A percentile compares a stretch with the other conserved stretches of the same genome.
phyloP scores from a whole-genome alignment of 1,140 invertebrate genomes.

The Leptinotarsa undecemlineata region DNA sequence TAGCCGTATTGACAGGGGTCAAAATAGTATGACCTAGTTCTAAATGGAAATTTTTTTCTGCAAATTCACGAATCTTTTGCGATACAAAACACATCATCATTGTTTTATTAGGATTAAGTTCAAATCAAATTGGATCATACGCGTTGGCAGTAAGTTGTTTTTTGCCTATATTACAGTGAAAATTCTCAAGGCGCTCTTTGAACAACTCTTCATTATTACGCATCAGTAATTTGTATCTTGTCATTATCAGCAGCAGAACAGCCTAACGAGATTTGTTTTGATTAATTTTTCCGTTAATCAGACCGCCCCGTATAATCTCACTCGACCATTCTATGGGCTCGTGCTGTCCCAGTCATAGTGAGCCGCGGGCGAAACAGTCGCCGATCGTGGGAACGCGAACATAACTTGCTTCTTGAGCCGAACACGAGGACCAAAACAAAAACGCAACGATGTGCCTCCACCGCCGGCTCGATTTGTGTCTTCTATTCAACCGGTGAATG shows the following conservation, averaged over 20 bases:
- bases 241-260: background rate
- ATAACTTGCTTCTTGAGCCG: constrained; percentile 30
- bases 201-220: too few species aligned
- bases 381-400: constrained; percentile 42
- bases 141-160: too few species aligned
- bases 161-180: too few species aligned
- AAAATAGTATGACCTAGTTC: too few species aligned
- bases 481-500: constrained; percentile 24
- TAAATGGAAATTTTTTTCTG: too few species aligned
- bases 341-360: constrained; percentile 35
- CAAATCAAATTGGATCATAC: too few species aligned
- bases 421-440: constrained; percentile 35
- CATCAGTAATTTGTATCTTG: too few species aligned
- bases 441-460: constrained; percentile 31
- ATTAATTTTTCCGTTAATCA: background rate
- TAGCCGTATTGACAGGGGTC: too few species aligned
- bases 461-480: constrained; percentile 19
- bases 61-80: too few species aligned
- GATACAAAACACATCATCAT: too few species aligned
- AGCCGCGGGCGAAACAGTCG: constrained; percentile 37
- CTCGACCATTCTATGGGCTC: constrained; percentile 33
- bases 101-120: too few species aligned
- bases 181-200: too few species aligned
- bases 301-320: background rate
- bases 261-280: background rate